Evolutionary conservation across 2,888 invertebrate genomes (phyloP), one percentile per base, ranked within the genome.

Genomic region (Congeria kusceri): DNA sequence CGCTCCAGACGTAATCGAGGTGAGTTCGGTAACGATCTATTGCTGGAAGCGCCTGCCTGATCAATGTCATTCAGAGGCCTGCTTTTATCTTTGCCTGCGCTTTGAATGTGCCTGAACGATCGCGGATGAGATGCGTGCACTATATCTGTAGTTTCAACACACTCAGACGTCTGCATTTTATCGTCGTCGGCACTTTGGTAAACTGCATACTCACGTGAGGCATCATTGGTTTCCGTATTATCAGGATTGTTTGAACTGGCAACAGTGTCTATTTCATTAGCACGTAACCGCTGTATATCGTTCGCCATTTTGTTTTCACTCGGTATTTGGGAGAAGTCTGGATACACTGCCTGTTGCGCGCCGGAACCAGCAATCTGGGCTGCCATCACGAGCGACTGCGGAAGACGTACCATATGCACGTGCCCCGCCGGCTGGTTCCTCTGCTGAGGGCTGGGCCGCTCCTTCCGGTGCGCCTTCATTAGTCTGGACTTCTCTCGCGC

Each of bases 401-500:
- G 86, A 32, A 86, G 62, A 56, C 78, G 72, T 7, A 86, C 69
- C 9, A 86, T 53, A 63, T 86, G 86, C 28, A 86, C 28, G 66
- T 86, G 86, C 23, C 76, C 83, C 7, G 64, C 59, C 25, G 72
- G 61, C 53, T 61, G 18, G 61, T 77, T 57, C n/a, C 57, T 29
- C 11, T 68, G 64, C 28, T 47, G 23, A 64, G 70, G 70, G 2
- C 49, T 57, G n/a, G 61, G 61, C n/a, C 69, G 63, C 20, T 83
- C 83, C 63, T 82, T 81, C 29, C 81, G 75, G 53, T 80, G 70
- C 18, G 63, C 77, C 18, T 73, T 74, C 3, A 66, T 85, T 39
- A 82, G 66, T 58, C 70, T 78, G 3, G 83, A 83, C 62, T 87
- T 80, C 69, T 90, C 89, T 20, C 90, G 65, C 15, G 87, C 73